Conservation (phyloP, 2,113 vertebrate species). For the Mola mola region DNA sequence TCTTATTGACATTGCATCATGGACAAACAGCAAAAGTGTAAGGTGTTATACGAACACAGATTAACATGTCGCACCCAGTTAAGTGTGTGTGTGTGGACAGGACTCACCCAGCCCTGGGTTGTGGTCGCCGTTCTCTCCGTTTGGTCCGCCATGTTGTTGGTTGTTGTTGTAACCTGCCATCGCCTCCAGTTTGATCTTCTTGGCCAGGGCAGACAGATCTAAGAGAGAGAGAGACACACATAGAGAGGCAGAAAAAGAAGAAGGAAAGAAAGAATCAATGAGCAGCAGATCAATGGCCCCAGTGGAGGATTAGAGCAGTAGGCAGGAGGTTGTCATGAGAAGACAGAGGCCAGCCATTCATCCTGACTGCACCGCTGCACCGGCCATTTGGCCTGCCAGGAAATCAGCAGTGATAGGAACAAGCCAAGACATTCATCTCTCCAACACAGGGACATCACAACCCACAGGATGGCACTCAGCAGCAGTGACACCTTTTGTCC, state of each 20-base stretch:
- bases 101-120: constrained; percentile 93
- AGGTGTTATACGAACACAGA: constrained; percentile 4
- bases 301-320: constrained; percentile 73
- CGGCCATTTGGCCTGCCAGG: constrained; percentile 71
- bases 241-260: constrained; percentile 33
- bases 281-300: constrained; percentile 73
- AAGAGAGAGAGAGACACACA: constrained; percentile 41
- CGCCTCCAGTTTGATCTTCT: constrained; percentile 98
- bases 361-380: constrained; percentile 76
- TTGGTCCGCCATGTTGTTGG: constrained; percentile 90
- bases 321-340: constrained; percentile 76
- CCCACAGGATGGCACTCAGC: constrained; percentile 51
- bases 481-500: constrained; percentile 48
- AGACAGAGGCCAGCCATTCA: constrained; percentile 76
- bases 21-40: constrained; percentile 26
- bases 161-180: constrained; percentile 93
- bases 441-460: constrained; percentile 72
- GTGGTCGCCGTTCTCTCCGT: constrained; percentile 94
- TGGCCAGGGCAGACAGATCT: constrained; percentile 96
- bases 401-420: constrained; percentile 72
- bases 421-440: constrained; percentile 77
- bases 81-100: background rate
- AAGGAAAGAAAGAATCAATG: constrained; percentile 66
- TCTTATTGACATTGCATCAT: constrained; percentile 37
- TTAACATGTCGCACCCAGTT: constrained; percentile 7